A percentile compares a stretch with the other conserved stretches of the same genome.
These are phyloP conservation scores for Aphaenogaster rudis DNA, from an alignment of 1,140 invertebrate species.

Conservation along the genomic window DNA sequence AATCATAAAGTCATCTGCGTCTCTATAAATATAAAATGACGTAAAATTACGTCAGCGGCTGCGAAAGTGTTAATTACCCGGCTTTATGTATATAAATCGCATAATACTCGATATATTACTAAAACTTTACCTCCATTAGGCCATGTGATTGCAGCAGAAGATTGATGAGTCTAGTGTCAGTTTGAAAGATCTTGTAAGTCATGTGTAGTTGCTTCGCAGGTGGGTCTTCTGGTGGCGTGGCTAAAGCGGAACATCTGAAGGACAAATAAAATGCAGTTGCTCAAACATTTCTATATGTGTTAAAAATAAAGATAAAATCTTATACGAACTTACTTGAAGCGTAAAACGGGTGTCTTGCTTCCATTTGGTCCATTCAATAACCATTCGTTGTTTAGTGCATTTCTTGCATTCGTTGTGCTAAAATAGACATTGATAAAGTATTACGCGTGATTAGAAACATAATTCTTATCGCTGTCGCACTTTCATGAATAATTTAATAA, in stretches of 20 bases:
- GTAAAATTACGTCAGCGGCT: too few relatives aligned
- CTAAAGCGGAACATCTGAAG: slow-evolving; percentile 84
- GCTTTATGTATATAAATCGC: too few relatives aligned
- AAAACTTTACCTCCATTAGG: slow-evolving; percentile 88
- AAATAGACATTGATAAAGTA: slow-evolving; percentile 65
- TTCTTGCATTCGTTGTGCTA: slow-evolving; percentile 81
- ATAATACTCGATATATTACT: background rate
- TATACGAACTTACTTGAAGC: slow-evolving; percentile 82
- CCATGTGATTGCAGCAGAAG: slow-evolving; percentile 92
- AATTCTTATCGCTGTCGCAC: background rate
- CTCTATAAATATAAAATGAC: too few relatives aligned
- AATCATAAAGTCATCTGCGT: too few relatives aligned
- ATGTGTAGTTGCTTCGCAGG: slow-evolving; percentile 92
- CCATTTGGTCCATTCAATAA: slow-evolving; percentile 81
- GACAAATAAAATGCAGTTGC: background rate
- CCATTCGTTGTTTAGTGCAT: slow-evolving; percentile 81
- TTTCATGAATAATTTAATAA: background rate
- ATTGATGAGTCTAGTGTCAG: slow-evolving; percentile 92
- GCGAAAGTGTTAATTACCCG: too few relatives aligned
- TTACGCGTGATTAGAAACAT: background rate
- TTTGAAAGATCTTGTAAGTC: slow-evolving; percentile 93
- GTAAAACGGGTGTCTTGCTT: slow-evolving; percentile 82
- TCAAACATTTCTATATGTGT: background rate
- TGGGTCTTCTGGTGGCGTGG: slow-evolving; percentile 84
- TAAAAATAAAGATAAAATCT: background rate